Percentiles rank a stretch among this genome's conserved stretches.
Conservation (phyloP, 2,797 vertebrate genomes). For the Aplochiton taeniatus region DNA sequence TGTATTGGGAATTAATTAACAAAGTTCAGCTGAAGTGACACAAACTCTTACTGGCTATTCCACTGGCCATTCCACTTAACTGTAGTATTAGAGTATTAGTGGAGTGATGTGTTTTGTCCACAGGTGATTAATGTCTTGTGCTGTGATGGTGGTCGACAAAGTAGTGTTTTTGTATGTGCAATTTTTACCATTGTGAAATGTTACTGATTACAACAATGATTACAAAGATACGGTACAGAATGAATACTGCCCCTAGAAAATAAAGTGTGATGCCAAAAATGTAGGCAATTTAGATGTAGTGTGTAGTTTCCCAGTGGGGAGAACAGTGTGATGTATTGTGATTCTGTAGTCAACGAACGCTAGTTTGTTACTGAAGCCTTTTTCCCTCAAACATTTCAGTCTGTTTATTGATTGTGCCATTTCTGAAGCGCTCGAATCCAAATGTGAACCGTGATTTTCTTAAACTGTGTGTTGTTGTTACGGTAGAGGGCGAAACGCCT, state of each 20-base stretch:
- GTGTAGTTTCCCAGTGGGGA: neutral
- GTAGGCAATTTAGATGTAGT: slow-evolving; percentile 14
- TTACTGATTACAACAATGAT: neutral
- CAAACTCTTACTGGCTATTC: neutral
- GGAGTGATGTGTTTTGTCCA: slow-evolving; percentile 1
- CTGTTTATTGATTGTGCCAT: slow-evolving; percentile 14
- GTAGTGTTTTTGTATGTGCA: neutral
- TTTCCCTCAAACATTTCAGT: neutral
- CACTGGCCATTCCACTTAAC: neutral
- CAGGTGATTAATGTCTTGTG: slow-evolving; percentile 21
- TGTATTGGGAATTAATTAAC: no score
- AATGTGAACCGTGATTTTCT: slow-evolving; percentile 4
- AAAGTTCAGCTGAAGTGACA: no score
- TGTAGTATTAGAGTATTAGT: neutral
- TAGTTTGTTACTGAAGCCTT: slow-evolving; percentile 22
- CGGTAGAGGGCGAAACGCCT: slow-evolving; percentile 14
- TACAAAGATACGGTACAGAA: neutral
- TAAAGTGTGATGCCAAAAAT: neutral
- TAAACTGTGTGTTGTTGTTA: slow-evolving; percentile 4
- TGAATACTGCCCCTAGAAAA: neutral
- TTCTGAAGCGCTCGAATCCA: slow-evolving; percentile 9
- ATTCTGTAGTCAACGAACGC: no score
- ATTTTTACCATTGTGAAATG: neutral
- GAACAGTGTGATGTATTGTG: no score
- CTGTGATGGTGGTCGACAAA: slow-evolving; percentile 6